Evolutionary conservation across 2,797 vertebrate species (phyloP).

Genomic region (Syngnathus acus): DNA sequence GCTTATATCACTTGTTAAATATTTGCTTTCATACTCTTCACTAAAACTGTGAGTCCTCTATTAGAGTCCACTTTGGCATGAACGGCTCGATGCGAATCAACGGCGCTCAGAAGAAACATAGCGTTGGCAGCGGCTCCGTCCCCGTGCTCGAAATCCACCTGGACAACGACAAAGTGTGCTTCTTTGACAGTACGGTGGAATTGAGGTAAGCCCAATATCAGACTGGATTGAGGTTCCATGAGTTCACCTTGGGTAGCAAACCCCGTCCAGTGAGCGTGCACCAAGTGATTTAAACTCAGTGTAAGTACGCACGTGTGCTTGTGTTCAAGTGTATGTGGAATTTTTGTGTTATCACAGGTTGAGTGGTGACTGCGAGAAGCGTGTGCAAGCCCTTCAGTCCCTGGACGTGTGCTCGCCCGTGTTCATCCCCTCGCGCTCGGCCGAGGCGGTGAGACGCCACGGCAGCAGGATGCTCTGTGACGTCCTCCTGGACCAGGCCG

Average conservation of each 20-base stretch:
- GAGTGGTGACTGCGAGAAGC: constrained; percentile 73
- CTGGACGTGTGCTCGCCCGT: constrained; percentile 84
- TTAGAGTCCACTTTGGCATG: constrained; percentile 93
- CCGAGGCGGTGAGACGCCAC: constrained; percentile 73
- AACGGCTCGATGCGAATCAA: constrained; percentile 86
- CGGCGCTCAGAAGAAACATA: constrained; percentile 55
- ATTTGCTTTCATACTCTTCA: constrained; percentile 3
- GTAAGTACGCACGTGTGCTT: neutral
- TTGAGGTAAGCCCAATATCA: constrained; percentile 72
- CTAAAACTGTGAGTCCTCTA: constrained; percentile 10
- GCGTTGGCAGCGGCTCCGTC: constrained; percentile 45
- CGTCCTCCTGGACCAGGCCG: constrained; percentile 83
- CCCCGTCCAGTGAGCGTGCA: constrained; percentile 44
- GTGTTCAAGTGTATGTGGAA: neutral
- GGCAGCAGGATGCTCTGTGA: constrained; percentile 81
- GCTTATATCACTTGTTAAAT: neutral
- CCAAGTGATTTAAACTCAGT: constrained; percentile 33
- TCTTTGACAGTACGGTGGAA: constrained; percentile 83
- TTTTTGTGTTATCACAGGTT: constrained; percentile 60
- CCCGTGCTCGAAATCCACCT: constrained; percentile 77
- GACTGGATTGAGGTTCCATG: constrained; percentile 55
- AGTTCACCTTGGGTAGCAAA: constrained; percentile 56
- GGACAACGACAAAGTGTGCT: constrained; percentile 76
- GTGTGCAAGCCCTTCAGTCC: constrained; percentile 73
- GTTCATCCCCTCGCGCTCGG: constrained; percentile 77